Evolutionary conservation across 2,797 vertebrate genomes (phyloP), one percentile per base, ranked within the genome.

Genomic region (Lepus oiostolus): DNA sequence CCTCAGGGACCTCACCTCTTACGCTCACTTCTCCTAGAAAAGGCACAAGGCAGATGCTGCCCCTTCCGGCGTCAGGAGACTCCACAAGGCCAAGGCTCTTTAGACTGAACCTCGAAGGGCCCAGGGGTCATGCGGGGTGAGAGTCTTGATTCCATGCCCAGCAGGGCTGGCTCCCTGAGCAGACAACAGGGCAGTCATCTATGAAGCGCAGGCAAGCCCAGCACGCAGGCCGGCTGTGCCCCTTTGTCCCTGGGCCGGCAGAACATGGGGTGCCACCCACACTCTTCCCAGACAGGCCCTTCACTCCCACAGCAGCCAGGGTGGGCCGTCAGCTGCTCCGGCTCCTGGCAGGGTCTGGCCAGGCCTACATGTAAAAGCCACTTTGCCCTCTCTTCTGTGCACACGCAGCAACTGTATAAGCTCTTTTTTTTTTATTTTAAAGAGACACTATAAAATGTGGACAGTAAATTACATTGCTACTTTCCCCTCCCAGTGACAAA

Each of bases 361-460:
- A 94, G 91, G 47, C 32, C n/a, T 87, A 47, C 71, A 30, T 93
- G 96, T 94, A 90, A 94, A 97, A 97, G 68, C 35, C 52, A 75
- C 81, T 88, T 90, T 21, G 67, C 28, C 83, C 19, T 85, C 54
- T 42, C 86, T 70, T 81, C 88, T 88, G 71, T 86, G 76, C 63
- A 97, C 94, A 97, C 77, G 77, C 79, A 96, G 92, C 88, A 93
- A 89, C 80, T 91, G 70, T 90, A 65, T 93, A 87, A 96, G 95
- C 80, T 96, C 10, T 93, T 75, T 80, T 65, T 76, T 74, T 95
- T 85, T 38, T 72, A 85, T 91, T 90, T 85, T 63, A 75, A 96
- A 96, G 89, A 88, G n/a, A 94, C 94, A 96, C 83, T 96, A 96
- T 96, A 96, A 97, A 97, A 97, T 87, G 94, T 95, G 94, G 93